Conservation (phyloP, 2,888 invertebrate genomes). For the Leptopilina myrica region DNA sequence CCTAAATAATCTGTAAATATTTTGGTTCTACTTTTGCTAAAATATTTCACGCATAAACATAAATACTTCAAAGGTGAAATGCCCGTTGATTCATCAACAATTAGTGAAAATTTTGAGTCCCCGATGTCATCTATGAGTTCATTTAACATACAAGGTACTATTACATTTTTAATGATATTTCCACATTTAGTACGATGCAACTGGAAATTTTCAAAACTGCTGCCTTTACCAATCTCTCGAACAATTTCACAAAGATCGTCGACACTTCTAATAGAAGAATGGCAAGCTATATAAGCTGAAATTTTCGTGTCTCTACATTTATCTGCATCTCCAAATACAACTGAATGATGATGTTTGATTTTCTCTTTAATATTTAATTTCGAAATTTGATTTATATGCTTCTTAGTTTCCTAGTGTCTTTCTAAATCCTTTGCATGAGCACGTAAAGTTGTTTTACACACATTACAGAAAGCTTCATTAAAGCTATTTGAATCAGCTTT, state of each 20-base stretch:
- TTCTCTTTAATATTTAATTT: too few relatives aligned
- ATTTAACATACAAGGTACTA: slow-evolving; percentile 44
- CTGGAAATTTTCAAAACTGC: slow-evolving; percentile 41
- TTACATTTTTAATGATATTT: slow-evolving; percentile 49
- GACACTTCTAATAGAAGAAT: slow-evolving; percentile 34
- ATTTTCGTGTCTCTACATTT: neutral
- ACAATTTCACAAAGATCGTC: slow-evolving; percentile 38
- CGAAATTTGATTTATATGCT: too few relatives aligned
- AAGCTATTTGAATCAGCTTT: too few relatives aligned
- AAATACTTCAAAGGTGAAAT: slow-evolving; percentile 52
- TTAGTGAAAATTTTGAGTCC: slow-evolving; percentile 46
- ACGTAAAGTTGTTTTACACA: too few relatives aligned
- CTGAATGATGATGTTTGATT: too few relatives aligned
- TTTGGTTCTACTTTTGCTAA: slow-evolving; percentile 44
- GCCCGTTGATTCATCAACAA: slow-evolving; percentile 56
- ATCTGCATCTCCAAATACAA: too few relatives aligned
- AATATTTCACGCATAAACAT: slow-evolving; percentile 56
- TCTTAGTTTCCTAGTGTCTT: too few relatives aligned
- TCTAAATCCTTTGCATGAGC: too few relatives aligned
- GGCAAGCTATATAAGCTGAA: slow-evolving; percentile 16
- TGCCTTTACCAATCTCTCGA: slow-evolving; percentile 25
- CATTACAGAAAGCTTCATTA: too few relatives aligned
- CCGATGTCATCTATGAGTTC: slow-evolving; percentile 48
- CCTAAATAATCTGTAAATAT: slow-evolving; percentile 51
- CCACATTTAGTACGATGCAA: slow-evolving; percentile 49